phyloP scores from a whole-genome alignment of 2,888 invertebrate genomes.

The Eupeodes luniger region DNA sequence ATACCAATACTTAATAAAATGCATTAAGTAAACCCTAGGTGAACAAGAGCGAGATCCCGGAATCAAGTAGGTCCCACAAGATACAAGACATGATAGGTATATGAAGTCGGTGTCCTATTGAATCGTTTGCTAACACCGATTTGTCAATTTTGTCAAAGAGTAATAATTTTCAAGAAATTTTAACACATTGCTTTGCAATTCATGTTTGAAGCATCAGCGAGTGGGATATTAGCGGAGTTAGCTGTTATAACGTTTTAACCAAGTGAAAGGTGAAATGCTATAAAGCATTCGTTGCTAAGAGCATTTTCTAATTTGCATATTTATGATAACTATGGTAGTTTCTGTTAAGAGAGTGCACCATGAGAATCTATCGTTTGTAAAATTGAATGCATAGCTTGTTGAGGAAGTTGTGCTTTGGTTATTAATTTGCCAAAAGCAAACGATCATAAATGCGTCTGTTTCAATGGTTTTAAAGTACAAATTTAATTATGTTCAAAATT shows the following conservation, averaged over 20 bases:
- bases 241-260: conserved; percentile 26
- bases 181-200: conserved; percentile 36
- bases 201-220: neutral
- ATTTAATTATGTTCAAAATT: no score
- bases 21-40: conserved; percentile 52
- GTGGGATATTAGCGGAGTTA: conserved; percentile 43
- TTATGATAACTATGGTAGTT: conserved; percentile 64
- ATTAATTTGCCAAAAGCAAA: neutral
- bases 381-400: conserved; percentile 32
- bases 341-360: conserved; percentile 45
- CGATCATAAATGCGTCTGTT: no score
- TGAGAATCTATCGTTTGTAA: conserved; percentile 45
- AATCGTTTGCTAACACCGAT: conserved; percentile 64
- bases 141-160: conserved; percentile 69
- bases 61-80: conserved; percentile 54
- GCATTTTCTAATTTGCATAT: conserved; percentile 67
- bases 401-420: neutral
- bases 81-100: conserved; percentile 28
- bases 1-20: conserved; percentile 40
- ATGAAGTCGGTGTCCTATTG: conserved; percentile 36
- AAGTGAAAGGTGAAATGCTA: conserved; percentile 72
- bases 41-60: conserved; percentile 74
- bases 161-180: conserved; percentile 58
- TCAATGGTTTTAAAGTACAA: no score
- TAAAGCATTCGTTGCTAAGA: conserved; percentile 42